Conservation (phyloP, 2,888 invertebrate species). For the Acrocera orbiculus region DNA sequence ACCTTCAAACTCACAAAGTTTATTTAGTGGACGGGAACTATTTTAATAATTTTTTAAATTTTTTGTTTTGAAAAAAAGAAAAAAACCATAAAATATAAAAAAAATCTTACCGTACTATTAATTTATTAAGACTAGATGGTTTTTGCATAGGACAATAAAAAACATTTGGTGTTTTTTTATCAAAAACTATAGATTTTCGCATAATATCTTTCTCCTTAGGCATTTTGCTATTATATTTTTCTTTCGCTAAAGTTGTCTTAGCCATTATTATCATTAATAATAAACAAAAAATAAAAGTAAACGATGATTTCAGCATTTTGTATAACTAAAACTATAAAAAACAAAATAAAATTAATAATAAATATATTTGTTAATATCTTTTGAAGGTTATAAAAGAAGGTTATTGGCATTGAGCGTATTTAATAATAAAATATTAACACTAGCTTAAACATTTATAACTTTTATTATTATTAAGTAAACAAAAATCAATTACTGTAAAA, state of each 20-base stretch:
- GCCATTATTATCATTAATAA: too few species aligned
- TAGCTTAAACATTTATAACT: too few species aligned
- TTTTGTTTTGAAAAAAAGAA: not conserved
- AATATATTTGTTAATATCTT: too few species aligned
- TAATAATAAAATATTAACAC: too few species aligned
- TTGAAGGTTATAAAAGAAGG: too few species aligned
- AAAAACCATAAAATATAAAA: not conserved
- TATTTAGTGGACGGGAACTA: conserved; percentile 46
- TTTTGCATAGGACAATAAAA: conserved; percentile 65
- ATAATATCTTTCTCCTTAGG: conserved; percentile 47
- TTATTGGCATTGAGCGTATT: too few species aligned
- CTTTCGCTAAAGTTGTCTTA: conserved; percentile 4
- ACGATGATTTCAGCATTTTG: too few species aligned
- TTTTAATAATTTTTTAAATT: not conserved
- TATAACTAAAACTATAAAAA: too few species aligned
- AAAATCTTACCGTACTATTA: conserved; percentile 42
- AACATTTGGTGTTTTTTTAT: conserved; percentile 60
- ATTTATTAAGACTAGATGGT: conserved; percentile 54
- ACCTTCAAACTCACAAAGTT: conserved; percentile 58
- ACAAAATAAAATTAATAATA: too few species aligned
- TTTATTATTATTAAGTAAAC: too few species aligned
- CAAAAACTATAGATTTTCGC: conserved; percentile 59
- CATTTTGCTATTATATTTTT: conserved; percentile 19
- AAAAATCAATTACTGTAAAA: too few species aligned
- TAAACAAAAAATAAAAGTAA: too few species aligned